Base-by-base conservation (phyloP, 2,888 invertebrate genomes). In the Eupeodes latifasciatus region DNA sequence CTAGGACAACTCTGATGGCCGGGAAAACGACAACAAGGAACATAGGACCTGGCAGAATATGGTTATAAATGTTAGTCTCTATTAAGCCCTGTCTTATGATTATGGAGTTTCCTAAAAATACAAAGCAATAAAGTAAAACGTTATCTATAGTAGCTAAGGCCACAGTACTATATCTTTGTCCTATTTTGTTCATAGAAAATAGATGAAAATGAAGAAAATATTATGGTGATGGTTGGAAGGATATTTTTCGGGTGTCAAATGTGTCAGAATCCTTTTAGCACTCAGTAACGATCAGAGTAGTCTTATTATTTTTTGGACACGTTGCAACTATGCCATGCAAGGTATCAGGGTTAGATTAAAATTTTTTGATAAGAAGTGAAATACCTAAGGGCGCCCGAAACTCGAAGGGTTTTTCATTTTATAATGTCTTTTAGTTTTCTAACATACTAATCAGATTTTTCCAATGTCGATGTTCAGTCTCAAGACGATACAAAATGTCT, bases 21-120 rank as follows among this genome's bases (percentile, higher is more conserved):
- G 1, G 44, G 10, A 9, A 10, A 44, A 44, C 10, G 12, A 0
- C 16, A 4, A 4, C 53, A 1, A 9, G 5, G 27, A 12, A 5
- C 27, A 14, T 14, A 44, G 3, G 40, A 40, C 40, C 5, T 9
- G 19, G 11, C 57, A 66, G 66, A 47, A 66, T 9, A 49, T 47
- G 49, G 53, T 61, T 53, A 36, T 40, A 9, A 40, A 40, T 36
- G 27, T 53, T 69, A 11, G 53, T 79, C 47, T 67, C 49, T 75
- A 74, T 74, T 78, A 78, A 77, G 69, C 53, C 55, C 57, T 67
- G 57, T 74, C 49, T 53, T 51, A 16, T 55, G 67, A 74, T 71
- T 69, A 72, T 62, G 51, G 57, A 36, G 27, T 11, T 71, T 82
- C 51, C 47, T 53, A 67, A 67, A 49, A 77, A 85, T 62, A 64